Percentiles rank a stretch among this genome's conserved stretches.
Conservation (phyloP, 2,888 invertebrate species). For the Synergus itoensis region DNA sequence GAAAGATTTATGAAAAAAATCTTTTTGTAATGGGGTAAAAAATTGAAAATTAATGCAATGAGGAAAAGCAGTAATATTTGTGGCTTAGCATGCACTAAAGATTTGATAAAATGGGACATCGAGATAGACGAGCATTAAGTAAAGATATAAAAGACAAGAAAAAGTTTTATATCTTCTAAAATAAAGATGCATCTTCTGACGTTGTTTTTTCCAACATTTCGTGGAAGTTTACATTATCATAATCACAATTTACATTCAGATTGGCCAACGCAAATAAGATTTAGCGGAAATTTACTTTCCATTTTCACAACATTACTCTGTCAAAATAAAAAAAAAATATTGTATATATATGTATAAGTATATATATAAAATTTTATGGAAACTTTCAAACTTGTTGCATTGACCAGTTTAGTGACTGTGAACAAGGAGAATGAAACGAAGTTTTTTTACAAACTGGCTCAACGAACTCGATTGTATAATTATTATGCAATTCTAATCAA, state of each 20-base stretch:
- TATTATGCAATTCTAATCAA: not conserved
- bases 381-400: not conserved
- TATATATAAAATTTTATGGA: not conserved
- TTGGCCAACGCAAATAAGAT: slow-evolving; percentile 2
- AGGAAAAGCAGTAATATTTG: not conserved
- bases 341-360: too few relatives aligned
- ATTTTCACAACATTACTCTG: not conserved
- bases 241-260: not conserved
- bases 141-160: not conserved
- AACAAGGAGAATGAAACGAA: not conserved
- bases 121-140: not conserved
- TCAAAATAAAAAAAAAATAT: not conserved
- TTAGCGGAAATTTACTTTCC: not conserved
- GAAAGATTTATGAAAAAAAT: too few relatives aligned
- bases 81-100: not conserved
- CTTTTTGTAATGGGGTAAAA: not conserved
- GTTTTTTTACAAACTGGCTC: not conserved
- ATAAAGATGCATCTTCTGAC: not conserved
- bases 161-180: not conserved
- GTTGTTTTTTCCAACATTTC: not conserved
- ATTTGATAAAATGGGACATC: not conserved
- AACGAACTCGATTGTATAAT: not conserved
- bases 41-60: not conserved
- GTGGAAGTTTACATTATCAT: not conserved
- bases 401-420: not conserved